Evolutionary conservation across 2,113 vertebrate genomes (phyloP).

Genomic region (Peucedramus taeniatus): DNA sequence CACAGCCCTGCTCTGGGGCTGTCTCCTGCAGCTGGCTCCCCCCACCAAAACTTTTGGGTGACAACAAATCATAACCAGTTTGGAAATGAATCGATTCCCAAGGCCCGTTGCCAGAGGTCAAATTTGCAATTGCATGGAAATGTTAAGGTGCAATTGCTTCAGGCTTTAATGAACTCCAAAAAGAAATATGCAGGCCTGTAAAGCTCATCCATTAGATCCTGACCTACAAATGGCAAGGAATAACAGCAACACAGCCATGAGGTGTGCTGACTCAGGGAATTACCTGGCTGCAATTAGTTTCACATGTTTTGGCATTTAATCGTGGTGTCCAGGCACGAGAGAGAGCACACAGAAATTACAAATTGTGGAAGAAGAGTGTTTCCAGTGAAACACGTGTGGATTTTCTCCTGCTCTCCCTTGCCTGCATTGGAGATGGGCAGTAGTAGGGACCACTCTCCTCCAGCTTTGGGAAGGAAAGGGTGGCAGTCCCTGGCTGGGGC

Average conservation of each 20-base stretch:
- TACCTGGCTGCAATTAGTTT: not conserved
- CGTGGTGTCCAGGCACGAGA: not conserved
- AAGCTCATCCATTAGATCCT: conserved; percentile 53
- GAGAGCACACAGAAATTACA: not conserved
- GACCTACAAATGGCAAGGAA: conserved; percentile 51
- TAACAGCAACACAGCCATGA: not conserved
- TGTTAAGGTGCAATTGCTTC: conserved; percentile 60
- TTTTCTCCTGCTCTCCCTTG: not conserved
- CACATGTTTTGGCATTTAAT: conserved; percentile 51
- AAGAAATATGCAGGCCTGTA: conserved; percentile 43
- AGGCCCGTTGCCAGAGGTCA: conserved; percentile 57
- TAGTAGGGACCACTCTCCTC: not conserved
- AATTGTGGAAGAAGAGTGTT: not conserved
- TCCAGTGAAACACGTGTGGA: not conserved
- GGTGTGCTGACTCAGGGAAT: conserved; percentile 15
- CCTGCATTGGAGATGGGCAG: too few species aligned
- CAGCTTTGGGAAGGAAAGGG: not conserved
- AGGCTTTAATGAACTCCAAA: conserved; percentile 59
- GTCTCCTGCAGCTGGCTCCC: not conserved
- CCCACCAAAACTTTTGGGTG: not conserved
- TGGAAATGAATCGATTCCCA: conserved; percentile 36
- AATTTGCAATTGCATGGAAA: conserved; percentile 42
- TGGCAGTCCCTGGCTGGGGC: not conserved
- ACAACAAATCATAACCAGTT: not conserved
- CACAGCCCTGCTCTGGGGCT: not conserved